Base-by-base conservation (phyloP, 2,113 vertebrate genomes). In the Pagrus major region DNA sequence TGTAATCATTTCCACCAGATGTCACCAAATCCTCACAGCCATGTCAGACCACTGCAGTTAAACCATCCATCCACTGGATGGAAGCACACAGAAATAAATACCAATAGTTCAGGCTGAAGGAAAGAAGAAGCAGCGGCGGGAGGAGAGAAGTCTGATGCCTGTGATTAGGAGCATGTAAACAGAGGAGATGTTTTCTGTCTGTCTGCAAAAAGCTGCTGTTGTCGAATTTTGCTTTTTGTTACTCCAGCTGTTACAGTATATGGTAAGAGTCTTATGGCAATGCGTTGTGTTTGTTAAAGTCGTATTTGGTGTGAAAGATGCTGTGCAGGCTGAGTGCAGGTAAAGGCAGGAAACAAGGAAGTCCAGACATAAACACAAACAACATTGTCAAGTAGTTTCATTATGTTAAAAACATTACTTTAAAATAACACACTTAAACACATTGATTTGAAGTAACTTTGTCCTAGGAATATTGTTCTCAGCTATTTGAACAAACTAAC, bases 1-100 rank as follows among this genome's bases (percentile, higher is more conserved):
- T 64, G 16, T 8, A 1, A 31, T n/a, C 1, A 25, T 0, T 4
- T 5, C 86, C 92, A 78, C 78, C 59, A 91, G 88, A 44, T 87
- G 92, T 12, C 86, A 35, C 21, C 18, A 74, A 55, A 74, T 6
- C 14, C 20, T 6, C 42, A 12, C 1, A 31, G 15, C 37, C 6
- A 1, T 23, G 2, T 7, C 4, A n/a, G 5, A 15, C 5, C 9
- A 0, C n/a, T 80, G 79, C 42, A 81, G 58, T 84, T 35, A 0
- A 5, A 25, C 21, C 78, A 15, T 70, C 71, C 70, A 1, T 0
- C 80, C 88, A 42, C 74, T 61, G 0, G 63, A 12, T 51, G 85
- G 85, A 29, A 39, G 75, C 55, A 88, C 35, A 25, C 51, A 7
- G 9, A 35, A 16, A 6, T 23, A 3, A 11, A 14, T 12, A 52